Evolutionary conservation across 2,888 invertebrate species (phyloP).

Genomic region (Emesis russula): DNA sequence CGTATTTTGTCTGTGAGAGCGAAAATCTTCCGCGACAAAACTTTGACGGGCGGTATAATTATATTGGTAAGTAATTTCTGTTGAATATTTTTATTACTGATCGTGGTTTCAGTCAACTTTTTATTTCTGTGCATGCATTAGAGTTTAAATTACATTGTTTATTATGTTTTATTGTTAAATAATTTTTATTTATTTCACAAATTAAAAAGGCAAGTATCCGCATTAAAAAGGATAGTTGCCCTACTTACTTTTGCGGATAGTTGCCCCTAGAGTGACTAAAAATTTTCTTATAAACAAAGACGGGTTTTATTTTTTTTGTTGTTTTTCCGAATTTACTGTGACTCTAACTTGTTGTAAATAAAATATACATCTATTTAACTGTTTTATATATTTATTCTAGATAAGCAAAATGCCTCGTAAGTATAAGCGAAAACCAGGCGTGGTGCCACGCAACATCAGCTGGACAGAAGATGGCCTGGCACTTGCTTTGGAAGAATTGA

Average conservation of each 20-base stretch:
- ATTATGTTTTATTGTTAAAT: too few species aligned
- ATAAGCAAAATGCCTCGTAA: constrained; percentile 37
- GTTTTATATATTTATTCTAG: constrained; percentile 26
- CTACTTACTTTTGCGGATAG: neutral
- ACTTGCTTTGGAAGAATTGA: constrained; percentile 75
- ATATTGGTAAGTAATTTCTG: too few species aligned
- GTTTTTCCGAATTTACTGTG: neutral
- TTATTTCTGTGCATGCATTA: too few species aligned
- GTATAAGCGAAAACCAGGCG: constrained; percentile 41
- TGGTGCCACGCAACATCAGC: constrained; percentile 68
- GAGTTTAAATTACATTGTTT: too few species aligned
- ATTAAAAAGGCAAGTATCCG: constrained; percentile 20
- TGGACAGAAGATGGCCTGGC: constrained; percentile 80
- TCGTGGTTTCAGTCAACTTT: too few species aligned
- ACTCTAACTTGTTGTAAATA: too few species aligned
- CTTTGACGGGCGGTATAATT: constrained; percentile 18
- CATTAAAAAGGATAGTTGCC: constrained; percentile 21
- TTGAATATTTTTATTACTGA: too few species aligned
- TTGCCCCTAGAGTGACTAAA: neutral
- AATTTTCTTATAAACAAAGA: constrained; percentile 1
- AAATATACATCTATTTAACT: constrained; percentile 17
- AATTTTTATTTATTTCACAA: neutral
- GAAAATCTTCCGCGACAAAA: neutral
- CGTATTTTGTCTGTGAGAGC: neutral
- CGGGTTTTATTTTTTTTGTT: constrained; percentile 11